Percentiles rank a stretch among this genome's conserved stretches.
These are phyloP conservation scores for Patiria pectinifera DNA, from an alignment of 53 echinoderm and acorn worm species.

Conservation along the genomic window DNA sequence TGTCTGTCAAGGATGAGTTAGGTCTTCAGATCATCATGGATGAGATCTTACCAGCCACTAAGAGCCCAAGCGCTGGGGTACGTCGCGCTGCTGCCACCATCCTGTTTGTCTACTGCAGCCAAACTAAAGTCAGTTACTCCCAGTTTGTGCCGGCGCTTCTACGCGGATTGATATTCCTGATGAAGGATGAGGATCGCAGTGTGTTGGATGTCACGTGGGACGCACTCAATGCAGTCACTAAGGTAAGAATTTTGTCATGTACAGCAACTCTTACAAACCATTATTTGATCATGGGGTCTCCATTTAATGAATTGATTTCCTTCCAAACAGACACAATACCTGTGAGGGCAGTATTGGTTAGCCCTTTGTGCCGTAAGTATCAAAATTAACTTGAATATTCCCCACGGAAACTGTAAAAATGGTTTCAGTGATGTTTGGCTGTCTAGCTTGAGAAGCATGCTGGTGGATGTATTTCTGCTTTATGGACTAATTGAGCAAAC, in stretches of 20 bases:
- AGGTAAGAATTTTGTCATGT: slow-evolving; percentile 64
- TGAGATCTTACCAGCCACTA: slow-evolving; percentile 86
- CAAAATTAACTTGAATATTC: no score
- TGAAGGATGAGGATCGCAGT: slow-evolving; percentile 75
- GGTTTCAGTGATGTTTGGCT: no score
- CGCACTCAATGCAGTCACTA: slow-evolving; percentile 90
- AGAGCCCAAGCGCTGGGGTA: slow-evolving; percentile 78
- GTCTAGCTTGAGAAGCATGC: no score
- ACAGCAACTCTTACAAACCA: no score
- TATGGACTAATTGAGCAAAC: no score
- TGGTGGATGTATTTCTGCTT: no score
- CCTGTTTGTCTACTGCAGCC: slow-evolving; percentile 86
- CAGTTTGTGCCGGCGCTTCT: slow-evolving; percentile 85
- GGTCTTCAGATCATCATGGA: slow-evolving; percentile 93
- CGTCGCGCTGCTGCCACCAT: slow-evolving; percentile 88
- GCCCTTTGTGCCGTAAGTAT: no score
- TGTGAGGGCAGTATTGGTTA: no score
- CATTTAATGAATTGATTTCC: no score
- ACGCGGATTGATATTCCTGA: slow-evolving; percentile 82
- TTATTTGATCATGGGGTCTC: no score
- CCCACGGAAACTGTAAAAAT: no score
- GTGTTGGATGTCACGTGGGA: slow-evolving; percentile 89
- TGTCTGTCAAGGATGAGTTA: slow-evolving; percentile 87
- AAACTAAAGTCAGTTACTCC: slow-evolving; percentile 81
- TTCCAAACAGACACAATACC: no score